These are phyloP conservation scores for Automeris io DNA, from an alignment of 2,888 invertebrate species.

Conservation along the genomic window DNA sequence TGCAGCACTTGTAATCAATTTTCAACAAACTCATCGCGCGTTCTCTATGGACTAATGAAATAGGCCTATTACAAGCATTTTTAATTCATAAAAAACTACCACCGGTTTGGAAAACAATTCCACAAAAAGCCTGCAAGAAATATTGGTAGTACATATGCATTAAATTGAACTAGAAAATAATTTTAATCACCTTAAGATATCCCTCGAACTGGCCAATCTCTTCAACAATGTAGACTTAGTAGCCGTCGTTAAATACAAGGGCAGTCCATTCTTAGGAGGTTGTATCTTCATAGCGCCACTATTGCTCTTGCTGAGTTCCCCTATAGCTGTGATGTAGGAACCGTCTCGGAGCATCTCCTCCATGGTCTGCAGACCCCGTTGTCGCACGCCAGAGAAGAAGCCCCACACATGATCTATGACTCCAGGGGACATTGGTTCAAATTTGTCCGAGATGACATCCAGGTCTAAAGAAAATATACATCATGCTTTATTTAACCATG, in stretches of 20 bases:
- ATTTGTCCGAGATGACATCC: constrained; percentile 89
- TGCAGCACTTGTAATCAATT: too few species aligned
- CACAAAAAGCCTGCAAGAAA: too few species aligned
- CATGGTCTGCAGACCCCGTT: constrained; percentile 90
- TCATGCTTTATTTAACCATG: too few species aligned
- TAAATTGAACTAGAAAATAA: not conserved
- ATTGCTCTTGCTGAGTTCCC: constrained; percentile 82
- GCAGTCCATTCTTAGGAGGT: constrained; percentile 82
- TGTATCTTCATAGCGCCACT: constrained; percentile 82
- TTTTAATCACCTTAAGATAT: constrained; percentile 82
- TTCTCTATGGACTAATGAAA: too few species aligned
- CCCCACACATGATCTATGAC: constrained; percentile 90
- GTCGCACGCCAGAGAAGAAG: constrained; percentile 88
- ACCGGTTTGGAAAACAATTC: too few species aligned
- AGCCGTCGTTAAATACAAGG: constrained; percentile 87
- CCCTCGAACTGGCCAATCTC: constrained; percentile 83
- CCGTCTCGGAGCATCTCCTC: constrained; percentile 92
- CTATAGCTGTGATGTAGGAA: constrained; percentile 86
- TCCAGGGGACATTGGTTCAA: constrained; percentile 85
- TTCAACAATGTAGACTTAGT: constrained; percentile 85
- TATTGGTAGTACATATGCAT: not conserved
- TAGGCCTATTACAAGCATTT: too few species aligned
- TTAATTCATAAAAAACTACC: too few species aligned
- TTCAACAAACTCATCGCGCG: too few species aligned
- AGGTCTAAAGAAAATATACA: too few species aligned